A percentile compares a stretch with the other conserved stretches of the same genome.
These are phyloP conservation scores for Chaenodraco wilsoni DNA, from an alignment of 2,797 vertebrate species.

Conservation along the genomic window DNA sequence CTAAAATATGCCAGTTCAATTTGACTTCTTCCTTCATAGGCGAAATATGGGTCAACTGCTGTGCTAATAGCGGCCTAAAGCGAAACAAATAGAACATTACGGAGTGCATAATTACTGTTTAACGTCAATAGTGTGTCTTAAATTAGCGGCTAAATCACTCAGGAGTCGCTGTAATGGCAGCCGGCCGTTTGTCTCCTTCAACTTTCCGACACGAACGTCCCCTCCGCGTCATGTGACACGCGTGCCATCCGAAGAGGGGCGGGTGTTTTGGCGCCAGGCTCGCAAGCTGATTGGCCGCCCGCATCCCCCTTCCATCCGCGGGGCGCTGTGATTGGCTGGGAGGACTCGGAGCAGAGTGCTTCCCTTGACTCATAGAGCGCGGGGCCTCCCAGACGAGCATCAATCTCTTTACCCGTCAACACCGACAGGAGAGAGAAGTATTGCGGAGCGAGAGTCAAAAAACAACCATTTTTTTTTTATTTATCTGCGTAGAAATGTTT, in stretches of 20 bases:
- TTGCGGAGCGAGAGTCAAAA: slow-evolving; percentile 23
- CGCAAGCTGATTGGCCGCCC: slow-evolving; percentile 78
- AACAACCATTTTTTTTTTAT: fast-evolving
- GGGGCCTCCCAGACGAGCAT: slow-evolving; percentile 86
- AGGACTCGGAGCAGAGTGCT: slow-evolving; percentile 73
- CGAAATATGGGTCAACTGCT: not conserved
- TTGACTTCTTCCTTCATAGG: too few relatives aligned
- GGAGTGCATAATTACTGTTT: not conserved
- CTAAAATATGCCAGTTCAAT: not conserved
- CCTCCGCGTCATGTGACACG: slow-evolving; percentile 34
- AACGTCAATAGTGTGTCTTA: not conserved
- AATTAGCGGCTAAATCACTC: not conserved
- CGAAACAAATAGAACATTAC: not conserved
- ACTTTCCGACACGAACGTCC: slow-evolving; percentile 44
- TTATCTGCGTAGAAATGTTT: slow-evolving; percentile 1
- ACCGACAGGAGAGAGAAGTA: slow-evolving; percentile 74
- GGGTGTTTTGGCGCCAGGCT: slow-evolving; percentile 20
- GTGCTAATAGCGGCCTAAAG: not conserved
- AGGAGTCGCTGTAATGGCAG: not conserved
- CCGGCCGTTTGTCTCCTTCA: slow-evolving; percentile 14
- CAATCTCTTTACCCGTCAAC: slow-evolving; percentile 88
- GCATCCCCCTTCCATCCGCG: slow-evolving; percentile 65
- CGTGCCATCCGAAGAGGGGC: slow-evolving; percentile 43
- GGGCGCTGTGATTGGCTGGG: slow-evolving; percentile 84
- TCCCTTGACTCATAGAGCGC: slow-evolving; percentile 85